Evolutionary conservation across 2,797 vertebrate species (phyloP), one percentile per base, ranked within the genome.

Genomic region (Paratrypauchen microcephalus): DNA sequence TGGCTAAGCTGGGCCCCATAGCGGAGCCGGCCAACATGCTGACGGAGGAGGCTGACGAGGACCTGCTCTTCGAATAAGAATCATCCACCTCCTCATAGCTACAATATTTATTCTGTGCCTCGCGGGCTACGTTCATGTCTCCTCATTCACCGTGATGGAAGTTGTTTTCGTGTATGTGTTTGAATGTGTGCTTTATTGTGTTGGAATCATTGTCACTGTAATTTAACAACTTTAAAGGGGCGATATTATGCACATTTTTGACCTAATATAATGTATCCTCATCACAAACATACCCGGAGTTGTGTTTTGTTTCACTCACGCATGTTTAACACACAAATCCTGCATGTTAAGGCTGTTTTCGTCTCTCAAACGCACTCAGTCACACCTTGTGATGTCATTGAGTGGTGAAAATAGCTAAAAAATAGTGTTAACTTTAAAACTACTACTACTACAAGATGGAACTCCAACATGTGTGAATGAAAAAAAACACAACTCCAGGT

Each of bases 51-150:
- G 94, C 91, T 16, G 98, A 99, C 9, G 96, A 98, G 72, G 98
- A 99, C 83, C 87, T 99, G 79, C 92, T 99, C 70, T 99, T 99
- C 23, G 97, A 99, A 87, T 99, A 94, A 92, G 1, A 61, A 28
- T 8, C 13, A 6, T 5, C 11, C 16, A 32, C 28, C 26, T 32
- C n/a, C 8, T 39, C 32, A 75, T 11, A 5, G 64, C 65, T 65
- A 16, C 69, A 68, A 58, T 94, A 92, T 94, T 94, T 94, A 93
- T 94, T 92, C 75, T 77, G 87, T 84, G 89, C 82, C 90, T 89
- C 79, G 74, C 66, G 72, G 91, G 87, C 87, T 71, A 18, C 2
- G 69, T 86, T 73, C 50, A 52, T 60, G 79, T 91, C 72, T 80
- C 73, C 71, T 82, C 70, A 70, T 71, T 64, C 65, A 73, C 86